phyloP scores from a whole-genome alignment of 2,888 invertebrate species.

The Hyposoter didymator region DNA sequence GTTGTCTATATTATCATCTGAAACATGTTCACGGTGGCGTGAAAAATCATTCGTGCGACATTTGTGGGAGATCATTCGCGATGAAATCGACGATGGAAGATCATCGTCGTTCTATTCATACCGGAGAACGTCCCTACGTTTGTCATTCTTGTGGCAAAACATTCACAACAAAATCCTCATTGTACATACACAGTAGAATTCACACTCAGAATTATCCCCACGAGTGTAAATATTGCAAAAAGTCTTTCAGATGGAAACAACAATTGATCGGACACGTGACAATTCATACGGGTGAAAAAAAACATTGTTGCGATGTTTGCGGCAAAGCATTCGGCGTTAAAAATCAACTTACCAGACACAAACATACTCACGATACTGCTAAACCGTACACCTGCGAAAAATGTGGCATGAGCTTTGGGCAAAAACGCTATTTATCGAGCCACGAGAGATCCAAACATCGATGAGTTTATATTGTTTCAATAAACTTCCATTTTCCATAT shows the following conservation, averaged over 20 bases:
- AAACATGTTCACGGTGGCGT: conserved; percentile 84
- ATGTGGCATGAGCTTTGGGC: conserved; percentile 85
- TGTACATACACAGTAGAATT: conserved; percentile 84
- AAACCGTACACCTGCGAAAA: conserved; percentile 84
- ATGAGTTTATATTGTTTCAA: conserved; percentile 19
- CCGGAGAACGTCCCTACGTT: conserved; percentile 83
- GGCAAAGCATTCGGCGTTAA: conserved; percentile 85
- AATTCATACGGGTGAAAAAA: conserved; percentile 84
- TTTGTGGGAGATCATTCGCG: conserved; percentile 85
- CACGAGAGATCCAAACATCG: conserved; percentile 80
- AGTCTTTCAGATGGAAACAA: conserved; percentile 85
- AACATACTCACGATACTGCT: conserved; percentile 85
- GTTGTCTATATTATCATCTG: conserved; percentile 86
- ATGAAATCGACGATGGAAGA: conserved; percentile 85
- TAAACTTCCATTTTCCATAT: not conserved
- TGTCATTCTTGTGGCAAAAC: conserved; percentile 85
- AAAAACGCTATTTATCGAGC: conserved; percentile 85
- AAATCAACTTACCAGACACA: conserved; percentile 85
- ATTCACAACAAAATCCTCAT: conserved; percentile 85
- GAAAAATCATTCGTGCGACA: conserved; percentile 85
- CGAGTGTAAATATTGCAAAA: conserved; percentile 80
- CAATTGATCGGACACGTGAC: conserved; percentile 84
- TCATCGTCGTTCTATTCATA: conserved; percentile 83
- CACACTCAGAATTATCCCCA: conserved; percentile 77
- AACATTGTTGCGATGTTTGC: conserved; percentile 85